Percentiles rank a stretch among this genome's conserved stretches.
Conservation (phyloP, 2,113 vertebrate genomes). For the Peromyscus polionotus region DNA sequence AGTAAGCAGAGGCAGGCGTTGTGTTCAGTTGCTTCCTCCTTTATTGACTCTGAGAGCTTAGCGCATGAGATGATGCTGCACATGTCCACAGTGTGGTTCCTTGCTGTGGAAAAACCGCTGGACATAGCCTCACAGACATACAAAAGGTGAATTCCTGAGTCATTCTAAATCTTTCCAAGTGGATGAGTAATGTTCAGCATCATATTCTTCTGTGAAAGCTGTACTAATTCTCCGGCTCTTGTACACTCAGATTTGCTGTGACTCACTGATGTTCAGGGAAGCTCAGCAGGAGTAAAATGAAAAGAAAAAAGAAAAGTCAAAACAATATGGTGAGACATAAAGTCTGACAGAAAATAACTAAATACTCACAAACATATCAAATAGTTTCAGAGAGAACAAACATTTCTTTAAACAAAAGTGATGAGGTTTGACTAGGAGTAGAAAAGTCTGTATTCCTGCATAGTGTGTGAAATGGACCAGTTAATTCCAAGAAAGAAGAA, state of each 20-base stretch:
- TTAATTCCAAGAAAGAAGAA: not conserved
- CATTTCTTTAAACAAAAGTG: not conserved
- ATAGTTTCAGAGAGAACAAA: not conserved
- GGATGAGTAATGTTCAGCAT: not conserved
- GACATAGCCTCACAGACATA: not conserved
- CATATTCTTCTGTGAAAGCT: not conserved
- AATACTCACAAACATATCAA: not conserved
- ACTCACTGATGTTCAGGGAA: not conserved
- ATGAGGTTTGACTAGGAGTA: not conserved
- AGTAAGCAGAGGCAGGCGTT: not conserved
- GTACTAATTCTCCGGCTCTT: not conserved
- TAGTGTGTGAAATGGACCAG: rapidly evolving
- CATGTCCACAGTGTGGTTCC: too few relatives aligned
- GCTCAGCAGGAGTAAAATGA: not conserved
- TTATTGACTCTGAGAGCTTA: not conserved
- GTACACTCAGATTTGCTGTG: not conserved
- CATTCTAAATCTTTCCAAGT: not conserved
- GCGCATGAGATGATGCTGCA: too few relatives aligned
- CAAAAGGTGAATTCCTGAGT: not conserved
- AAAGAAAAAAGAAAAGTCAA: not conserved
- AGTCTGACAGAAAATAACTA: not conserved
- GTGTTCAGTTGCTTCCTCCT: not conserved
- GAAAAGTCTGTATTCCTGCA: not conserved
- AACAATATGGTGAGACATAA: not conserved
- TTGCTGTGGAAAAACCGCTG: not conserved